phyloP scores from a whole-genome alignment of 2,888 invertebrate species.

The Harmothoe impar region DNA sequence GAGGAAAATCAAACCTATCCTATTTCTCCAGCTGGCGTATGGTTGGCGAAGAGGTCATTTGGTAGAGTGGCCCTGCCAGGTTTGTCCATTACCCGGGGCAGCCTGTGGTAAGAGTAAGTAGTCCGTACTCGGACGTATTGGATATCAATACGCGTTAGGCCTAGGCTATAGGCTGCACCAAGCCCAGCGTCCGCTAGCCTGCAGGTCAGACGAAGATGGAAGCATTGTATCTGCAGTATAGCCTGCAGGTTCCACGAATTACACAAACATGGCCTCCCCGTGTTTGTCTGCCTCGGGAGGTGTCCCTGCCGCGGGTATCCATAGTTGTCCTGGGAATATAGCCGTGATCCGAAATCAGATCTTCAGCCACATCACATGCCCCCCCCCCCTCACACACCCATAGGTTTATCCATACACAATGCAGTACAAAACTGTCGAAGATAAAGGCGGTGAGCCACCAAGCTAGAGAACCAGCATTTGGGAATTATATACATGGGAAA shows the following conservation, averaged over 20 bases:
- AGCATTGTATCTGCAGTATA: slow-evolving; percentile 2
- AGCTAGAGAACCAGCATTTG: too few species aligned
- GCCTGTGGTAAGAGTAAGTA: slow-evolving; percentile 10
- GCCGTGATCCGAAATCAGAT: too few species aligned
- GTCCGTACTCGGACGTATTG: neutral
- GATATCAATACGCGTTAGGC: neutral
- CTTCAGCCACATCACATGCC: too few species aligned
- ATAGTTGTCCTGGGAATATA: too few species aligned
- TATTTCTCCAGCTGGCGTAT: neutral
- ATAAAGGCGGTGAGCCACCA: too few species aligned
- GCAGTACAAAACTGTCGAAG: too few species aligned
- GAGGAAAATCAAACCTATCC: slow-evolving; percentile 16
- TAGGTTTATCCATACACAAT: too few species aligned
- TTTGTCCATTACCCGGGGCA: neutral
- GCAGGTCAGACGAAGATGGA: neutral
- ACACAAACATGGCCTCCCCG: slow-evolving; percentile 13
- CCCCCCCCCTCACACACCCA: too few species aligned
- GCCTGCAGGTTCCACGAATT: slow-evolving; percentile 29
- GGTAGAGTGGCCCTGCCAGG: neutral
- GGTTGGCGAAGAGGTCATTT: neutral
- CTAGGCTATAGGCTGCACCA: neutral
- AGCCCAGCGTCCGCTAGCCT: neutral
- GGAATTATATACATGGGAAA: too few species aligned
- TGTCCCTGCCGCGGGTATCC: too few species aligned
- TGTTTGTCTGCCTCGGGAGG: too few species aligned